Evolutionary conservation across 2,113 vertebrate species (phyloP).

Genomic region (Vulpes vulpes): DNA sequence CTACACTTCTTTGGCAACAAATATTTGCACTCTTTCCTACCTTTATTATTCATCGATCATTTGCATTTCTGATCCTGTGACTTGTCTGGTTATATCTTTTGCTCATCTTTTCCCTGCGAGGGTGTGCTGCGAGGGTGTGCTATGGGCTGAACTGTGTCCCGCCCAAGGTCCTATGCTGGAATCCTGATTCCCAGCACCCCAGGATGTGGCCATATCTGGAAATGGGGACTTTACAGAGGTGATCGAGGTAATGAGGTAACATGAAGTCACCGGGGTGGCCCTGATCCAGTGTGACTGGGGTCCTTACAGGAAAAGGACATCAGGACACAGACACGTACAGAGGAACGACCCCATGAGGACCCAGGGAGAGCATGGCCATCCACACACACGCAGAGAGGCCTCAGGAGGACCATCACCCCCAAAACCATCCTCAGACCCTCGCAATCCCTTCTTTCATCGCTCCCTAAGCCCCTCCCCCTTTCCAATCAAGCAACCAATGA

Average conservation of each 20-base stretch:
- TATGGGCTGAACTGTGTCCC: background rate
- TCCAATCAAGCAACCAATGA: background rate
- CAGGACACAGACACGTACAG: background rate
- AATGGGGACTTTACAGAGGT: rapidly evolving
- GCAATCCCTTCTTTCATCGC: rapidly evolving
- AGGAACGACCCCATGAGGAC: background rate
- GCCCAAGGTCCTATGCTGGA: rapidly evolving
- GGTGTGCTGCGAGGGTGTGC: background rate
- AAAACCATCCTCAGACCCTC: rapidly evolving
- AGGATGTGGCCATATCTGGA: background rate
- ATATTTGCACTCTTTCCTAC: background rate
- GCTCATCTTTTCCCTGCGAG: background rate
- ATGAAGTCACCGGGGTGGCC: rapidly evolving
- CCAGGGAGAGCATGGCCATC: background rate
- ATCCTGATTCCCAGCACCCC: background rate
- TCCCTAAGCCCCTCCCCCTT: background rate
- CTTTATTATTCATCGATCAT: background rate
- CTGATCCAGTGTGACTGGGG: rapidly evolving
- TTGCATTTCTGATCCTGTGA: background rate
- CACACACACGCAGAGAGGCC: background rate
- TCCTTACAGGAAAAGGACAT: no score
- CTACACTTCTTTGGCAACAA: rapidly evolving
- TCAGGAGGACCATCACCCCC: rapidly evolving
- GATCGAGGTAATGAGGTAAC: no score
- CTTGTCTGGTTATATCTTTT: background rate